phyloP scores from a whole-genome alignment of 2,888 invertebrate genomes.

The Phasia obesa region DNA sequence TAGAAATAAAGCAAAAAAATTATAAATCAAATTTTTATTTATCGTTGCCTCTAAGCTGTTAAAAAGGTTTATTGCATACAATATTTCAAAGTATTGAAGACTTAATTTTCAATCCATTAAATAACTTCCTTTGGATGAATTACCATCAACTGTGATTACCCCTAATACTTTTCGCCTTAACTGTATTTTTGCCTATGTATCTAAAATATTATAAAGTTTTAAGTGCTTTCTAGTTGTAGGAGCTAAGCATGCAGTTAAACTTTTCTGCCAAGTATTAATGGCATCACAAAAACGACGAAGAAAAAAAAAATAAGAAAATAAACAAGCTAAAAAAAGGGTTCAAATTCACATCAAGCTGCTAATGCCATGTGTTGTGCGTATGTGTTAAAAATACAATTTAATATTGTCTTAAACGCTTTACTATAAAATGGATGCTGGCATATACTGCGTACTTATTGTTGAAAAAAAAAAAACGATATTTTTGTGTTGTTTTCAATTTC shows the following conservation, averaged over 20 bases:
- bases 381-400: constrained; percentile 55
- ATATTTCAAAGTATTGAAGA: too few relatives aligned
- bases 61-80: too few relatives aligned
- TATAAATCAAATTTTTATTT: too few relatives aligned
- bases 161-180: constrained; percentile 1
- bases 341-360: constrained; percentile 24
- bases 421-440: constrained; percentile 29
- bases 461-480: constrained; percentile 41
- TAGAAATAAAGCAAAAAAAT: too few relatives aligned
- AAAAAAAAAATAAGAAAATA: neutral
- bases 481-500: neutral
- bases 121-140: too few relatives aligned
- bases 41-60: too few relatives aligned
- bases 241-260: constrained; percentile 29
- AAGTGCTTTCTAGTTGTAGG: constrained; percentile 38
- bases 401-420: constrained; percentile 60
- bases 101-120: too few relatives aligned
- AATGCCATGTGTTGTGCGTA: constrained; percentile 55
- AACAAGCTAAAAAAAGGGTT: constrained; percentile 36
- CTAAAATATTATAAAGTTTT: constrained; percentile 45
- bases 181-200: neutral
- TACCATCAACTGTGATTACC: neutral
- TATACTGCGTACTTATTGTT: constrained; percentile 21
- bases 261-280: constrained; percentile 26
- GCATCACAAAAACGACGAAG: neutral